These are phyloP conservation scores for Ochropacha duplaris DNA, from an alignment of 2,888 invertebrate genomes.

Conservation along the genomic window DNA sequence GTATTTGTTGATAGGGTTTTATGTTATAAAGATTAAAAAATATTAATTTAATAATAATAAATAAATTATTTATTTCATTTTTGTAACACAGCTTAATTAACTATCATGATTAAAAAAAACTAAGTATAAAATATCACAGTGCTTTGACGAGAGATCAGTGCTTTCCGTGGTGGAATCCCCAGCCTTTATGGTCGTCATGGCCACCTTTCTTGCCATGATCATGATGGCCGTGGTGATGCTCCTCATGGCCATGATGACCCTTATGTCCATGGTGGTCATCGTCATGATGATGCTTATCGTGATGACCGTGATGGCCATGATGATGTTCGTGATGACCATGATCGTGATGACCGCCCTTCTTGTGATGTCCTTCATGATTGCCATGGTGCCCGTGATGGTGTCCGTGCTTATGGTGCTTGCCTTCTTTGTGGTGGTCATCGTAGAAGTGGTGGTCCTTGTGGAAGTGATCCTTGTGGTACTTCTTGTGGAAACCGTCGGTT, in stretches of 20 bases:
- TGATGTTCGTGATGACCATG: slow-evolving; percentile 73
- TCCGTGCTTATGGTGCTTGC: slow-evolving; percentile 77
- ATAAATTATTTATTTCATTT: slow-evolving; percentile 29
- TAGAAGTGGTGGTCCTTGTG: slow-evolving; percentile 79
- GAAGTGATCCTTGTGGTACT: slow-evolving; percentile 75
- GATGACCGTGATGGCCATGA: slow-evolving; percentile 73
- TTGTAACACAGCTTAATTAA: slow-evolving; percentile 24
- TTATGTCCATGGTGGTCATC: slow-evolving; percentile 75
- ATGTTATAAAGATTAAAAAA: background rate
- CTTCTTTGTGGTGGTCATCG: slow-evolving; percentile 74
- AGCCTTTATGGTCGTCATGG: slow-evolving; percentile 71
- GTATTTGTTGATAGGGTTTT: no score
- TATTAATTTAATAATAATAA: slow-evolving; percentile 4
- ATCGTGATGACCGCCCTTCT: slow-evolving; percentile 75
- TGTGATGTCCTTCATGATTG: slow-evolving; percentile 69
- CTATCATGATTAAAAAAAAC: slow-evolving; percentile 44
- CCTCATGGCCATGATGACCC: slow-evolving; percentile 76
- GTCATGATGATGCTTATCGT: slow-evolving; percentile 74
- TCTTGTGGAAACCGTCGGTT: slow-evolving; percentile 75
- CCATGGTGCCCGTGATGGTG: slow-evolving; percentile 75
- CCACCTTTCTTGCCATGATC: slow-evolving; percentile 79
- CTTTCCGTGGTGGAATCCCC: slow-evolving; percentile 77
- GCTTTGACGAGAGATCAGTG: slow-evolving; percentile 55
- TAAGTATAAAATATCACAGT: slow-evolving; percentile 68
- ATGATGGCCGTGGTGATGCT: slow-evolving; percentile 74